Conservation (phyloP, 2,113 vertebrate species). For the Riparia riparia region DNA sequence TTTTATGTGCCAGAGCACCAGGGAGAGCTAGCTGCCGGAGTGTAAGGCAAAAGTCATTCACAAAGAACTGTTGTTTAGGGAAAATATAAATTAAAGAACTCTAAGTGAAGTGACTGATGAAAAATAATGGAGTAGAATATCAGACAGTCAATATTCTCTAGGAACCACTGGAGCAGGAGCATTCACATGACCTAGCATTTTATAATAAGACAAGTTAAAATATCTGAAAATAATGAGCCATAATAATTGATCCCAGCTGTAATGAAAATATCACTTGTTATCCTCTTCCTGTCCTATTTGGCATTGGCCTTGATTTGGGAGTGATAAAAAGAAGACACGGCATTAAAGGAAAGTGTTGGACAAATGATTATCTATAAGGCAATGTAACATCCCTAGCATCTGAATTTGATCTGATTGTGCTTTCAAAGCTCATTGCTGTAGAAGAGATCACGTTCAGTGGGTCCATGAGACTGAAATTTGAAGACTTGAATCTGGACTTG, state of each 20-base stretch:
- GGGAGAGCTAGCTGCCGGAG: not conserved
- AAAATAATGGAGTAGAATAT: not conserved
- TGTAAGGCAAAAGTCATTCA: not conserved
- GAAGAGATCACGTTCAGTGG: not conserved
- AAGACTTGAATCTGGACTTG: not conserved
- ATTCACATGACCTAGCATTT: not conserved
- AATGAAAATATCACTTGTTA: not conserved
- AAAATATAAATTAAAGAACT: not conserved
- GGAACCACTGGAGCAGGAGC: not conserved
- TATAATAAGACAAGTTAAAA: conserved; percentile 1
- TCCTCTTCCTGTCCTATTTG: not conserved
- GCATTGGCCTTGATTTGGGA: not conserved
- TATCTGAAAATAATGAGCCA: conserved; percentile 29
- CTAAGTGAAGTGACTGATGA: not conserved
- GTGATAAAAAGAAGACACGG: not conserved
- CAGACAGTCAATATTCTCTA: not conserved
- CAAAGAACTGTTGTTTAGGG: not conserved
- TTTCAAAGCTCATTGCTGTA: not conserved
- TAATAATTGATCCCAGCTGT: conserved; percentile 14
- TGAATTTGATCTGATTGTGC: not conserved
- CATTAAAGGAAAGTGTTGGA: not conserved
- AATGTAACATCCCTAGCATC: not conserved
- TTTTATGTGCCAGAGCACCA: not conserved
- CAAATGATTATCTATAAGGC: not conserved
- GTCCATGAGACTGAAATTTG: not conserved